Base-by-base conservation (phyloP, 2,888 invertebrate species). In the Latheticus oryzae region DNA sequence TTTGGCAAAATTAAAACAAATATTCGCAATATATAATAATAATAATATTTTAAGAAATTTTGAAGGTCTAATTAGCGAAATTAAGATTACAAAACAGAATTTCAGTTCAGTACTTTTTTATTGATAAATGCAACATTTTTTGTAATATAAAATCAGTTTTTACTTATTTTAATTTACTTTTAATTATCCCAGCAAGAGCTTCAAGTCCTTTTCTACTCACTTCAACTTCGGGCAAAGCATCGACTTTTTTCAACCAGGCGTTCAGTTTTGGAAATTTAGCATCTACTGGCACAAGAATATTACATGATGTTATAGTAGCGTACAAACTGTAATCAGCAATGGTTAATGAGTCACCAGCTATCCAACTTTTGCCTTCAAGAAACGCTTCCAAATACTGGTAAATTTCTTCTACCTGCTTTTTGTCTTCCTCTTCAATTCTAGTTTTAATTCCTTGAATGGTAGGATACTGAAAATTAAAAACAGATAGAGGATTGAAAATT, bases 351-450 rank as follows among this genome's bases (percentile, higher is more conserved):
- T 71, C 65, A 2, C 73, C 76, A 23, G 70, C 70, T n/a, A 74
- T 43, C 66, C 72, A 76, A 13, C 54, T 23, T 28, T 80, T 76
- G 3, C 75, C 76, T 2, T 73, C 72, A 0, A 84, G 75, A 57
- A 81, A 82, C 1, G 65, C 68, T 59, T 84, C 83, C 13, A 82
- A 37, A 47, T 79, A 79, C 1, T 63, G 74, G 30, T 83, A 79
- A 0, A 77, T 78, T 60, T 83, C 80, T n/a, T 73, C 70, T 9
- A 83, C 68, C 2, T 70, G 73, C 1, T 76, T 67, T 13, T 74
- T 53, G 43, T 75, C 69, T 38, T 75, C 72, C 8, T 48, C n/a
- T 73, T 79, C 17, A 74, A 53, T 35, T 17, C 8, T 38, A 12
- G 16, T 35, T 16, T 50, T 50, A 23, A 5, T 24, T 23, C 2